A percentile compares a stretch with the other conserved stretches of the same genome.
Conservation (phyloP, 2,797 vertebrate species). For the Esox lucius region DNA sequence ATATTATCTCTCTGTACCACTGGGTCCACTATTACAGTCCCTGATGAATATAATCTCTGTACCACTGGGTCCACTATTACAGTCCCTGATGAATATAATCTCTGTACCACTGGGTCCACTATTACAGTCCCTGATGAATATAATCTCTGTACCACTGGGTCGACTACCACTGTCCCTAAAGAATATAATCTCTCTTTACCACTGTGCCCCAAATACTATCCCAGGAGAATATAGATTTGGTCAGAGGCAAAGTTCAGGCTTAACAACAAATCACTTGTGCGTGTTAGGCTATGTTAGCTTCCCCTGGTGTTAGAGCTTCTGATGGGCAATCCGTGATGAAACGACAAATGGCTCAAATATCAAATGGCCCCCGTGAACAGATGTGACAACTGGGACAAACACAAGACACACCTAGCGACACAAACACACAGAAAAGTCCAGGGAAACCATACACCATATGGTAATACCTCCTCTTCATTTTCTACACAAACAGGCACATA, state of each 20-base stretch:
- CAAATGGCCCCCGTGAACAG: background rate
- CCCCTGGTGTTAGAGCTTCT: background rate
- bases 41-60: too few species aligned
- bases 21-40: too few species aligned
- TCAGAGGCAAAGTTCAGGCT: background rate
- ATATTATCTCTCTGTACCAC: too few species aligned
- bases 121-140: too few species aligned
- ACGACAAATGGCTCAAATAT: background rate
- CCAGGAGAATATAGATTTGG: background rate
- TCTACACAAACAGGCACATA: background rate
- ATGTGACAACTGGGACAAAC: background rate
- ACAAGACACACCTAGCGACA: background rate
- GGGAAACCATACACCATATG: background rate
- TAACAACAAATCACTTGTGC: background rate
- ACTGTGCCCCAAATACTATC: background rate
- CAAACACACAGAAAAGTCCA: background rate
- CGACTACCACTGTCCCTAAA: too few species aligned
- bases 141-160: background rate
- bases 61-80: too few species aligned
- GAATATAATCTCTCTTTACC: background rate
- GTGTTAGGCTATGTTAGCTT: conserved; percentile 2
- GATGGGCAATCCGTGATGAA: conserved; percentile 6
- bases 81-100: too few species aligned
- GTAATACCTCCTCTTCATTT: background rate
- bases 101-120: too few species aligned